Percentiles rank a stretch among this genome's conserved stretches.
phyloP scores from a whole-genome alignment of 2,113 vertebrate species.

The Ageneiosus marmoratus region DNA sequence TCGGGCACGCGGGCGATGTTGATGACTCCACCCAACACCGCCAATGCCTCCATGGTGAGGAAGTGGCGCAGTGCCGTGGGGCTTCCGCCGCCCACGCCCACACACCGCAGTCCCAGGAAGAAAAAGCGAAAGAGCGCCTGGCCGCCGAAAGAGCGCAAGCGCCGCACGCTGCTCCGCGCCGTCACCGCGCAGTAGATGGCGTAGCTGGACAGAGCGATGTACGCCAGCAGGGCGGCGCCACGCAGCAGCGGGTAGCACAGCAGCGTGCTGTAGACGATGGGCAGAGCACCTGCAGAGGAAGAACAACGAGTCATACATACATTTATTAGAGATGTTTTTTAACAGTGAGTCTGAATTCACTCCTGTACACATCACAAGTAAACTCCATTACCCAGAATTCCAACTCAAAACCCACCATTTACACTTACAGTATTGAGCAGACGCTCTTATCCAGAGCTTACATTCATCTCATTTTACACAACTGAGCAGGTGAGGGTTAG shows the following conservation, averaged over 20 bases:
- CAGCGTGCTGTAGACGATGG: conserved; percentile 89
- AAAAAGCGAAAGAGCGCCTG: conserved; percentile 87
- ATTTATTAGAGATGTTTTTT: background rate
- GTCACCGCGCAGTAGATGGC: conserved; percentile 87
- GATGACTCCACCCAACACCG: conserved; percentile 87
- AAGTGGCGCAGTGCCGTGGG: conserved; percentile 86
- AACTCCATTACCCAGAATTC: background rate
- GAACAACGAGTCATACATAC: conserved; percentile 12
- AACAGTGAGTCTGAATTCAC: background rate
- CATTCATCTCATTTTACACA: too few relatives aligned
- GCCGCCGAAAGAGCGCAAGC: conserved; percentile 87
- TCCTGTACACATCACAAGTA: background rate
- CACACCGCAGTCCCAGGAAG: conserved; percentile 85
- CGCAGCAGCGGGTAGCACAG: conserved; percentile 84
- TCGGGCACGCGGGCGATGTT: conserved; percentile 88
- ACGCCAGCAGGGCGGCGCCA: conserved; percentile 79
- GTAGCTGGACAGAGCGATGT: conserved; percentile 83
- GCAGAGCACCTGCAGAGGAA: conserved; percentile 79
- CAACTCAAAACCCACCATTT: background rate
- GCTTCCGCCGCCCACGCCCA: conserved; percentile 82
- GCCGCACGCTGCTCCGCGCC: conserved; percentile 82
- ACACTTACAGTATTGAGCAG: background rate
- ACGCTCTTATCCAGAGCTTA: too few relatives aligned
- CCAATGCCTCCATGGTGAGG: conserved; percentile 86
- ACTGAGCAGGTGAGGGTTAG: too few relatives aligned